phyloP scores from a whole-genome alignment of 2,113 vertebrate genomes.

The Procavia capensis region DNA sequence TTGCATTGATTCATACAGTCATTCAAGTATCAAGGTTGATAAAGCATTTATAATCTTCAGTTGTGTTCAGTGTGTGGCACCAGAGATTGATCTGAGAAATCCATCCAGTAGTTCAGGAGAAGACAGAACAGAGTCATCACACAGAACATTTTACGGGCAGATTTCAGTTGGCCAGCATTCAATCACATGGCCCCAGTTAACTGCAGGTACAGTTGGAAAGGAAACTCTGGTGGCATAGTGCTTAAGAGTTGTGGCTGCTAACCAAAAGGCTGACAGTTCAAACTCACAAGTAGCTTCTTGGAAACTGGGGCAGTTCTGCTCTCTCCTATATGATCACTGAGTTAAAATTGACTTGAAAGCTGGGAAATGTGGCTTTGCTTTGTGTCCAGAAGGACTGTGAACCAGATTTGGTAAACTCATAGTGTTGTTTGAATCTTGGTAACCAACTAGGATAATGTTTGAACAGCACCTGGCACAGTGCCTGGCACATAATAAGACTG shows the following conservation, averaged over 20 bases:
- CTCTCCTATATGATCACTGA: too few species aligned
- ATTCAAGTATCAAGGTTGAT: not conserved
- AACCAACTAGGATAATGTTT: conserved; percentile 48
- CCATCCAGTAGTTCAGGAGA: not conserved
- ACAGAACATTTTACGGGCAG: not conserved
- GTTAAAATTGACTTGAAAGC: too few species aligned
- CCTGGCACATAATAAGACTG: conserved; percentile 56
- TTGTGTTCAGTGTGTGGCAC: not conserved
- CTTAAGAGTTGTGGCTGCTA: too few species aligned
- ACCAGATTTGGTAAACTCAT: not conserved
- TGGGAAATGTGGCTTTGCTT: not conserved
- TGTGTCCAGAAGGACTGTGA: conserved; percentile 20
- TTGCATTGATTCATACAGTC: not conserved
- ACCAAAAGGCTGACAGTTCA: too few species aligned
- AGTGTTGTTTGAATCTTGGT: not conserved
- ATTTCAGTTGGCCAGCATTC: not conserved
- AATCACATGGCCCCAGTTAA: not conserved
- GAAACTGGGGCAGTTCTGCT: too few species aligned
- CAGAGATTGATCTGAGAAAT: not conserved
- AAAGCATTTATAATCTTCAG: not conserved
- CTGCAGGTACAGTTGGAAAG: not conserved
- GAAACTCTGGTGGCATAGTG: too few species aligned
- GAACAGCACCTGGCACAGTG: conserved; percentile 34
- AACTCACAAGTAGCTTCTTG: too few species aligned
- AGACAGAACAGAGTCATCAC: not conserved